Evolutionary conservation across 2,888 invertebrate species (phyloP).

Genomic region (Chirona hameri): DNA sequence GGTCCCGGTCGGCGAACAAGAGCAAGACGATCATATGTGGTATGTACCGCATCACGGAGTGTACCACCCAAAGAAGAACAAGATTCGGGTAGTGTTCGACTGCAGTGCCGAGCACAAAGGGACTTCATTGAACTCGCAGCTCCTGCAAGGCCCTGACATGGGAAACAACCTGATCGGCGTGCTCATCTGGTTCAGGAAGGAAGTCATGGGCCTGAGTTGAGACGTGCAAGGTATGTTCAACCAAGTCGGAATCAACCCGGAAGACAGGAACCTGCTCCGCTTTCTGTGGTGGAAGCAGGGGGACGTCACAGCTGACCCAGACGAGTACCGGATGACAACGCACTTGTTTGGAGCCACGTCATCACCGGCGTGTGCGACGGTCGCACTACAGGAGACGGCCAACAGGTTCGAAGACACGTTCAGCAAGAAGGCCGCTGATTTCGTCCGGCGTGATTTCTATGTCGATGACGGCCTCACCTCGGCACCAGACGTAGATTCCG

Average conservation of each 20-base stretch:
- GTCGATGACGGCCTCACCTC: too few relatives aligned
- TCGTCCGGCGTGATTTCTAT: too few relatives aligned
- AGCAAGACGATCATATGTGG: neutral
- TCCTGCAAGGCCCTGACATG: neutral
- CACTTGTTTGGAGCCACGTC: neutral
- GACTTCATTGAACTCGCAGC: neutral
- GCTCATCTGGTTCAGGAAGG: slow-evolving; percentile 4
- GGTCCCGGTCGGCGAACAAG: too few relatives aligned
- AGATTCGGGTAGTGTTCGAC: slow-evolving; percentile 6
- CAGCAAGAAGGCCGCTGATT: too few relatives aligned
- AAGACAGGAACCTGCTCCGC: neutral
- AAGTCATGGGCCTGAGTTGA: neutral
- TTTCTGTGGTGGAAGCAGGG: neutral
- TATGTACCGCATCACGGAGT: slow-evolving; percentile 5
- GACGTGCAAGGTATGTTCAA: neutral
- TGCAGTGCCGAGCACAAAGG: neutral
- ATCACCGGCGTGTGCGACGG: neutral
- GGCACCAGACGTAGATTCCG: too few relatives aligned
- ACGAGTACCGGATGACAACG: neutral
- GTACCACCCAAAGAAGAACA: neutral
- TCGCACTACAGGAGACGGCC: too few relatives aligned
- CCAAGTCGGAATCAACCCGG: neutral
- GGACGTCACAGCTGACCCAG: neutral
- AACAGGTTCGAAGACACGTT: too few relatives aligned
- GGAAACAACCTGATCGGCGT: neutral